These are phyloP conservation scores for Thera obeliscata DNA, from an alignment of 2,888 invertebrate genomes.

Conservation along the genomic window DNA sequence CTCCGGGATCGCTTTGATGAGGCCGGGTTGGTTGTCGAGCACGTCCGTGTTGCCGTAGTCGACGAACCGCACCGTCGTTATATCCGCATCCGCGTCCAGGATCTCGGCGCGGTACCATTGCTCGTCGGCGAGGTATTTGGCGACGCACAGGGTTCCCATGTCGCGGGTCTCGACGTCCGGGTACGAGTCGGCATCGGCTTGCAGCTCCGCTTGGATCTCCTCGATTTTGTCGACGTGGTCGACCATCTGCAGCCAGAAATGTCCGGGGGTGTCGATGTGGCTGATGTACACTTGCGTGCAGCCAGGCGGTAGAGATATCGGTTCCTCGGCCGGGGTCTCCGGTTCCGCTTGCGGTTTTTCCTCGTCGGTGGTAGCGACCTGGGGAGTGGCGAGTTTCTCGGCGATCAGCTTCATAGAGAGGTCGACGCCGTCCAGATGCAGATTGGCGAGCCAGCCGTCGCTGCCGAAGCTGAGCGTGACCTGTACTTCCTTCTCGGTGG, in stretches of 20 bases:
- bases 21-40: slow-evolving; percentile 85
- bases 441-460: slow-evolving; percentile 83
- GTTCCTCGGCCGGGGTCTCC: slow-evolving; percentile 53
- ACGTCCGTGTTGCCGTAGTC: slow-evolving; percentile 93
- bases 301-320: slow-evolving; percentile 64
- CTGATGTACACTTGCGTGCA: slow-evolving; percentile 84
- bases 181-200: slow-evolving; percentile 81
- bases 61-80: slow-evolving; percentile 90
- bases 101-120: slow-evolving; percentile 97
- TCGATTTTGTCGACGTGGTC: slow-evolving; percentile 84
- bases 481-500: slow-evolving; percentile 78
- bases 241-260: slow-evolving; percentile 89
- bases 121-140: slow-evolving; percentile 92
- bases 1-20: slow-evolving; percentile 86
- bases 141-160: slow-evolving; percentile 87
- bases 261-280: slow-evolving; percentile 90
- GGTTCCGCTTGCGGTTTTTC: slow-evolving; percentile 40
- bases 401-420: slow-evolving; percentile 77
- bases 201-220: slow-evolving; percentile 86
- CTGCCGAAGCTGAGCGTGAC: slow-evolving; percentile 81
- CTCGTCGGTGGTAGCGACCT: slow-evolving; percentile 52
- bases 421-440: slow-evolving; percentile 80
- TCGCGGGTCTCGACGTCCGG: slow-evolving; percentile 83
- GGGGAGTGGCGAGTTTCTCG: slow-evolving; percentile 70
- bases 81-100: slow-evolving; percentile 90